Conservation (phyloP, 2,113 vertebrate species). For the Pardalotus punctatus region DNA sequence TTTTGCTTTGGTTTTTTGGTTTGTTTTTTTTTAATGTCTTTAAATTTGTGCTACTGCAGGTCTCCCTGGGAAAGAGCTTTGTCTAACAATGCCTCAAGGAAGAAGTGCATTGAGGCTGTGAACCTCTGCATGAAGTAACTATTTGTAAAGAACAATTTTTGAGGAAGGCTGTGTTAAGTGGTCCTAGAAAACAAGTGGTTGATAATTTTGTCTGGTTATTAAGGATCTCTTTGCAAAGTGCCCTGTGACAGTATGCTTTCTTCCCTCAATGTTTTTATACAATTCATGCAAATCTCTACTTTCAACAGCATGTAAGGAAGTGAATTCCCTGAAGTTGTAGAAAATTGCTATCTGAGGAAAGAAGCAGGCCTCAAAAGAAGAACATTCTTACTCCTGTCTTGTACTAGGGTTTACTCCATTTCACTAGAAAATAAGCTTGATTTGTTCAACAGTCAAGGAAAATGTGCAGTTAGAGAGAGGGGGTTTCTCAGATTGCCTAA, state of each 20-base stretch:
- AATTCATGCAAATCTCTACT: neutral
- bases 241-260: neutral
- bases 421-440: neutral
- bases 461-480: neutral
- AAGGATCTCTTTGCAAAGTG: neutral
- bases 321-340: neutral
- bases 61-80: neutral
- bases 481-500: neutral
- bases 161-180: neutral
- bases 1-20: neutral
- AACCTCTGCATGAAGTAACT: neutral
- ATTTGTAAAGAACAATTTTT: neutral
- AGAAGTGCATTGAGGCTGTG: neutral
- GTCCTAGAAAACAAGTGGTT: neutral
- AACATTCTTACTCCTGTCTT: neutral
- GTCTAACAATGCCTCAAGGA: neutral
- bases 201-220: neutral
- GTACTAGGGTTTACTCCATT: neutral
- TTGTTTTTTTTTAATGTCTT: neutral
- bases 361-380: neutral
- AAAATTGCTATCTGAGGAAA: neutral
- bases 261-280: neutral
- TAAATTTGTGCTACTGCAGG: neutral
- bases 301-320: neutral
- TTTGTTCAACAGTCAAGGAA: neutral